Percentiles rank a stretch among this genome's conserved stretches.
These are phyloP conservation scores for Lipotes vexillifer DNA, from an alignment of 2,113 vertebrate species.

Conservation along the genomic window DNA sequence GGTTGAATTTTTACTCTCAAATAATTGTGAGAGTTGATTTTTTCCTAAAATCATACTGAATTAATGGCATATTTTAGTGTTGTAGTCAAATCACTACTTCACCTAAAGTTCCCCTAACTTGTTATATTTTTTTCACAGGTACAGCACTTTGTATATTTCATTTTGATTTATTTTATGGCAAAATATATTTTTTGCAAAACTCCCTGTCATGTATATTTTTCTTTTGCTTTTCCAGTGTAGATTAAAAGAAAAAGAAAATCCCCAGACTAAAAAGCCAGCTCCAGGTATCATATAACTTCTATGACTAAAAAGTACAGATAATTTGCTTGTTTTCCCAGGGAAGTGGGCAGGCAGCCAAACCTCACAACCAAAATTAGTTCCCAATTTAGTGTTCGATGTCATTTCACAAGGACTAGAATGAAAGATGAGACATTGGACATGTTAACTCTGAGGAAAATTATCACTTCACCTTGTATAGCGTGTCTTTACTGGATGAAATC, in stretches of 20 bases:
- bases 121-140: not conserved
- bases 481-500: slow-evolving; percentile 66
- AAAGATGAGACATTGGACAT: slow-evolving; percentile 70
- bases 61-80: not conserved
- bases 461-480: slow-evolving; percentile 72
- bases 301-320: slow-evolving; percentile 30
- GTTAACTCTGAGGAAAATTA: slow-evolving; percentile 73
- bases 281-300: not conserved
- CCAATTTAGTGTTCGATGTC: slow-evolving; percentile 69
- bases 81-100: not conserved
- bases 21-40: not conserved
- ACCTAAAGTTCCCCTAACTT: not conserved
- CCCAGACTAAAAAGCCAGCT: not conserved
- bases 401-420: slow-evolving; percentile 71
- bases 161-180: not conserved
- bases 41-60: not conserved
- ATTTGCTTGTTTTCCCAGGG: slow-evolving; percentile 62
- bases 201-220: not conserved
- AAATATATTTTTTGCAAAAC: not conserved
- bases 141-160: not conserved
- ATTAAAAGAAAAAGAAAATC: not conserved
- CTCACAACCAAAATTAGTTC: slow-evolving; percentile 67
- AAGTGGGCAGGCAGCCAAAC: slow-evolving; percentile 61
- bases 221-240: not conserved
- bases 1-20: not conserved